These are phyloP conservation scores for Hippolais icterina DNA, from an alignment of 2,113 vertebrate genomes.

Conservation along the genomic window DNA sequence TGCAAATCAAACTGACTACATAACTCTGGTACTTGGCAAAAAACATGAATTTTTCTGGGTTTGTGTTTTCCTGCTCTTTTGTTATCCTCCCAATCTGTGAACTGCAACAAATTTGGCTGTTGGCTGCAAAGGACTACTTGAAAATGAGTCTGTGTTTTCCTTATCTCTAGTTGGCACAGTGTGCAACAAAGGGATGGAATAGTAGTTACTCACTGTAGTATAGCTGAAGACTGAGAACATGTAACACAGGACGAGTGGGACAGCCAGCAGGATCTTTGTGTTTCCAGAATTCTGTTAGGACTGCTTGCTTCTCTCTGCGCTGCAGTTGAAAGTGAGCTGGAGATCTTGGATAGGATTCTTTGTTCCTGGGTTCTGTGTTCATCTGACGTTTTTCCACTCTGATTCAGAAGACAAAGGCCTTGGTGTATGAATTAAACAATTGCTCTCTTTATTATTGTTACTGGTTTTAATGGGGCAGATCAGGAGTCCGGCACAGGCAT, in stretches of 20 bases:
- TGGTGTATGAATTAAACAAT: constrained; percentile 30
- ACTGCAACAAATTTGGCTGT: background rate
- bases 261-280: background rate
- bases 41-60: background rate
- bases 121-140: background rate
- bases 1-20: background rate
- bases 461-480: background rate
- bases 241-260: background rate
- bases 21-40: background rate
- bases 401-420: constrained; percentile 58
- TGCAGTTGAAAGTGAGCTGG: constrained; percentile 4
- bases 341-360: constrained; percentile 38
- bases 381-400: constrained; percentile 40
- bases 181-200: background rate
- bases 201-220: background rate
- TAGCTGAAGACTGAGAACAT: background rate
- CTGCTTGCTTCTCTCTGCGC: constrained; percentile 10
- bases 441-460: constrained; percentile 31
- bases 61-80: background rate
- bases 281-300: background rate
- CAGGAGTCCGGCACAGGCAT: background rate
- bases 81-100: background rate
- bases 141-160: background rate
- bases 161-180: background rate
- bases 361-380: constrained; percentile 41